These are phyloP conservation scores for Lytechinus pictus DNA, from an alignment of 35 echinoderm and acorn worm species.

Conservation along the genomic window DNA sequence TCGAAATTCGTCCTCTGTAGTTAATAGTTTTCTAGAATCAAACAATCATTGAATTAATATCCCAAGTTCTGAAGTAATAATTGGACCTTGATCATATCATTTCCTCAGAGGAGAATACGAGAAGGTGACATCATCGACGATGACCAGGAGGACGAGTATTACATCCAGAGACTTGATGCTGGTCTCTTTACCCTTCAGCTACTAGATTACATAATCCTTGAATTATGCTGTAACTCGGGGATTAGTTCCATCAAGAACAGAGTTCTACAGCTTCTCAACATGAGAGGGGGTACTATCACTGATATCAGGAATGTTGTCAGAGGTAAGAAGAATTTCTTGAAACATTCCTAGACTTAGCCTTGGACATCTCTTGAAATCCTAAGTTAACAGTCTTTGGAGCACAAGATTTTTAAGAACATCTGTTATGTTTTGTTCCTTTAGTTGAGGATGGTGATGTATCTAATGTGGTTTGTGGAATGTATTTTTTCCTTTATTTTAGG, in stretches of 20 bases:
- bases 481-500: no score
- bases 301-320: slow-evolving; percentile 85
- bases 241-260: slow-evolving; percentile 77
- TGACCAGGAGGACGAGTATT: slow-evolving; percentile 96
- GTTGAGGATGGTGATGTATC: neutral
- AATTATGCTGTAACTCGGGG: slow-evolving; percentile 83
- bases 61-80: no score
- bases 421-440: no score
- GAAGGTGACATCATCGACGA: slow-evolving; percentile 96
- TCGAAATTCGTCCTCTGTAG: no score
- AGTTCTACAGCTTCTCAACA: slow-evolving; percentile 89
- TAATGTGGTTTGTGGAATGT: no score
- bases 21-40: no score
- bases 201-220: slow-evolving; percentile 92
- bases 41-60: no score
- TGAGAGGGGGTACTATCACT: slow-evolving; percentile 86
- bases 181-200: slow-evolving; percentile 94
- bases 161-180: slow-evolving; percentile 88
- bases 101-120: slow-evolving; percentile 58
- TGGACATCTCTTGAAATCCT: no score
- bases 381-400: no score
- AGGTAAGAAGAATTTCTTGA: slow-evolving; percentile 51
- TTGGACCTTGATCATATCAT: neutral
- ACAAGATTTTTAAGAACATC: neutral
- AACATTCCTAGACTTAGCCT: no score